Percentiles rank a stretch among this genome's conserved stretches.
These are phyloP conservation scores for Cheilosia grossa DNA, from an alignment of 2,888 invertebrate genomes.

Conservation along the genomic window DNA sequence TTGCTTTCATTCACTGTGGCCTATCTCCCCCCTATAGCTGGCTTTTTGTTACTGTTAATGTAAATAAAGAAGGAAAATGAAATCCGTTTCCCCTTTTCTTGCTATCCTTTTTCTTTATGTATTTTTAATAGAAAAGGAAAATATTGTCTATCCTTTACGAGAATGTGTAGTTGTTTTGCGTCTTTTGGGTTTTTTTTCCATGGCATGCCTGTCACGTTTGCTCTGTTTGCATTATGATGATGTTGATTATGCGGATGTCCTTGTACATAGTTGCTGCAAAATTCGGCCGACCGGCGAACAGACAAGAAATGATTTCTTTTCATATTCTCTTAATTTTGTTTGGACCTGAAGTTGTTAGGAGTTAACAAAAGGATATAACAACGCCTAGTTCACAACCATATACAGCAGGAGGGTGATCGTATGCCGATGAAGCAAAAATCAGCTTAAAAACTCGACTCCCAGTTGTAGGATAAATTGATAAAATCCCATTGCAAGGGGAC, in stretches of 20 bases:
- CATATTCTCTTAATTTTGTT: conserved; percentile 34
- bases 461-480: conserved; percentile 62
- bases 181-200: conserved; percentile 12
- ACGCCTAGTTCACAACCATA: background rate
- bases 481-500: conserved; percentile 38
- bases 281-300: conserved; percentile 1
- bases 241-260: conserved; percentile 39
- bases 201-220: conserved; percentile 53
- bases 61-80: conserved; percentile 39
- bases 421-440: conserved; percentile 34
- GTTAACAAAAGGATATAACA: conserved; percentile 33
- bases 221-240: conserved; percentile 18
- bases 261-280: conserved; percentile 42
- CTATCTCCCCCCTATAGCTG: background rate
- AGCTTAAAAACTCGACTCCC: conserved; percentile 9
- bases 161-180: conserved; percentile 22
- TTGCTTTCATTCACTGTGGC: conserved; percentile 10
- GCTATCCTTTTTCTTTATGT: conserved; percentile 41
- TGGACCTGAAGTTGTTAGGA: conserved; percentile 21
- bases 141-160: conserved; percentile 43
- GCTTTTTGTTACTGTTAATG: conserved; percentile 59
- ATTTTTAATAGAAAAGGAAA: conserved; percentile 66
- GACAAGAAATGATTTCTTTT: conserved; percentile 41
- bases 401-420: background rate
- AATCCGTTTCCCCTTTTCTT: conserved; percentile 9